These are phyloP conservation scores for Tinea trinotella DNA, from an alignment of 2,888 invertebrate genomes.

Conservation along the genomic window DNA sequence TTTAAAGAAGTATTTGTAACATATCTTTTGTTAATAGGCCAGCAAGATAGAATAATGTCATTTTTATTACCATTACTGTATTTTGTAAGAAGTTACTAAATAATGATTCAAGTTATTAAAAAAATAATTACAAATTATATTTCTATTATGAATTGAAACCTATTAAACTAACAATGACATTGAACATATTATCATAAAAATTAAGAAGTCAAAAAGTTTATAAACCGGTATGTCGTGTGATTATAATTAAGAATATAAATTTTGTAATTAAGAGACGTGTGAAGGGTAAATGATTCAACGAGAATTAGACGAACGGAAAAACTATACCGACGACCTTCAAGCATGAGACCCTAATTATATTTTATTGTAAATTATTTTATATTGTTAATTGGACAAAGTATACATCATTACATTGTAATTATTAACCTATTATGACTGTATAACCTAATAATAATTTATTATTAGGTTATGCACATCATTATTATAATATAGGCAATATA, in stretches of 20 bases:
- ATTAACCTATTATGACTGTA: too few species aligned
- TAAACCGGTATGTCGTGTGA: slow-evolving; percentile 1
- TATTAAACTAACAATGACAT: neutral
- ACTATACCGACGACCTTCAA: neutral
- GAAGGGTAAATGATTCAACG: slow-evolving; percentile 10
- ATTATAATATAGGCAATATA: too few species aligned
- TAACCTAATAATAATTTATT: too few species aligned
- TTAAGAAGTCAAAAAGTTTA: neutral
- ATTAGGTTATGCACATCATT: too few species aligned
- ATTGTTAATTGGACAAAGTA: neutral
- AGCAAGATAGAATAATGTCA: too few species aligned
- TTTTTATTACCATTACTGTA: too few species aligned
- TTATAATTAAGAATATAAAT: slow-evolving; percentile 4
- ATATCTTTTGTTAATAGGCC: too few species aligned
- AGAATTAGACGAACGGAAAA: neutral
- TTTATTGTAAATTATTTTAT: neutral
- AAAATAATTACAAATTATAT: too few species aligned
- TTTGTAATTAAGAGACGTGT: slow-evolving; percentile 1
- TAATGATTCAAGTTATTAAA: too few species aligned
- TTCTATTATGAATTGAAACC: too few species aligned
- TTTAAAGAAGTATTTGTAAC: too few species aligned
- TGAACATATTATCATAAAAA: neutral
- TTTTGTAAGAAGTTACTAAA: too few species aligned
- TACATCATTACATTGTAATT: neutral
- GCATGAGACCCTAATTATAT: neutral